These are phyloP conservation scores for Paragorgia papillata DNA, from an alignment of 92 coral and sea anemone species.

Conservation along the genomic window DNA sequence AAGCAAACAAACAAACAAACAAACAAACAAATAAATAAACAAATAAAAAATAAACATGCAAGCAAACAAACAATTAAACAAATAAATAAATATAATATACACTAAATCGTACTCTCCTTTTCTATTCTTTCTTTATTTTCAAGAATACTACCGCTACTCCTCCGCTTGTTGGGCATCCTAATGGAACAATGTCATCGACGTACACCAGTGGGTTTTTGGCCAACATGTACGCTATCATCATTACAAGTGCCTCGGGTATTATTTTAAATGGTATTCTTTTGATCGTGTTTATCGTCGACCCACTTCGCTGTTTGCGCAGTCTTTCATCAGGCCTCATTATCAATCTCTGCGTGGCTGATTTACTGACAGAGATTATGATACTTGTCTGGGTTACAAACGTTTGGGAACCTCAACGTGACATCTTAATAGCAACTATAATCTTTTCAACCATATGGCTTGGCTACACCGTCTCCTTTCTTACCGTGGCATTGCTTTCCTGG, in stretches of 20 bases:
- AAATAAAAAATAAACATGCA: no score
- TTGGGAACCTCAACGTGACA: background rate
- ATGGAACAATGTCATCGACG: background rate
- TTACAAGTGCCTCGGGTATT: background rate
- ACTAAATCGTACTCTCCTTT: no score
- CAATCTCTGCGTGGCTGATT: constrained; percentile 26
- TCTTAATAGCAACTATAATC: background rate
- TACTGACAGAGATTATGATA: background rate
- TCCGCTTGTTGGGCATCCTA: no score
- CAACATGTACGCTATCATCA: constrained; percentile 10
- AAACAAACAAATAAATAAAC: no score
- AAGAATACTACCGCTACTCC: no score
- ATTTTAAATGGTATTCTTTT: constrained; percentile 27
- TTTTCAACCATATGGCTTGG: constrained; percentile 27
- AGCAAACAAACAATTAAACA: no score
- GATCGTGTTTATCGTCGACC: constrained; percentile 25
- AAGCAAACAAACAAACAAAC: no score
- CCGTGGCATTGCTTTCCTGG: constrained; percentile 24
- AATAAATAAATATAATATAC: no score
- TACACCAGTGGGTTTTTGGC: background rate
- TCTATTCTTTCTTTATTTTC: no score
- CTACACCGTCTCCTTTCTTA: constrained; percentile 25
- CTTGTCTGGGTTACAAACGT: constrained; percentile 2
- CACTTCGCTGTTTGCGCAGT: constrained; percentile 24
- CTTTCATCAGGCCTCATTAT: constrained; percentile 21